Evolutionary conservation across 2,888 invertebrate species (phyloP), one percentile per base, ranked within the genome.

Genomic region (Oxycera nigricornis): DNA sequence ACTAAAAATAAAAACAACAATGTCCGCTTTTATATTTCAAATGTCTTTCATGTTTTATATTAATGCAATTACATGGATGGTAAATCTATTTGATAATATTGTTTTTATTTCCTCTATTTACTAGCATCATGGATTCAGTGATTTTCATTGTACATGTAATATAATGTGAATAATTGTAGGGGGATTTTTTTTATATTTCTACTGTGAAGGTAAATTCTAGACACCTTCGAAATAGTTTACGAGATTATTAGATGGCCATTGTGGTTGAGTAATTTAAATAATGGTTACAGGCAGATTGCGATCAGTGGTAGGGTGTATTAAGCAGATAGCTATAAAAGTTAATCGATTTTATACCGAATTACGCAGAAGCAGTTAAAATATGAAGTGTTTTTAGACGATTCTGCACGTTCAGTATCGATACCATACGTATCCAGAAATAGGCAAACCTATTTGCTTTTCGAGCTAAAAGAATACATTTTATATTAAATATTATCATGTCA

Each of bases 1-100:
- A 65, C 65, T 65, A 65, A 65, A 65, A 65, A 65, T 39, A 65
- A 65, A 65, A 65, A 41, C 20, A 65, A 24, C 4, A 65, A 17
- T 41, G 17, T 65, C 26, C 14, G 22, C 65, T 65, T 65, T 41
- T 65, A 65, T 65, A 65, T n/a, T n/a, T 65, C 7, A 22, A 22
- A 14, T 24, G 3, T 1, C n/a, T 20, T 65, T 39, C n/a, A 9
- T 3, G 20, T 22, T 65, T 65, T 61, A 11, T 65, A 26, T 2
- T 4, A 65, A 11, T 17, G 7, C 22, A 65, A 41, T 59, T 59
- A 59, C 26, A 59, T 59, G 59, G 59, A 46, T 17, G 3, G n/a
- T 11, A 3, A 3, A 46, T 11, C 3, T 11, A 2, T 46, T 17
- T 46, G 17, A 46, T 46, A 3, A 17, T 17, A 35, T 46, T 46